Conservation (phyloP, 1,140 invertebrate species). For the Caenorhabditis latens region DNA sequence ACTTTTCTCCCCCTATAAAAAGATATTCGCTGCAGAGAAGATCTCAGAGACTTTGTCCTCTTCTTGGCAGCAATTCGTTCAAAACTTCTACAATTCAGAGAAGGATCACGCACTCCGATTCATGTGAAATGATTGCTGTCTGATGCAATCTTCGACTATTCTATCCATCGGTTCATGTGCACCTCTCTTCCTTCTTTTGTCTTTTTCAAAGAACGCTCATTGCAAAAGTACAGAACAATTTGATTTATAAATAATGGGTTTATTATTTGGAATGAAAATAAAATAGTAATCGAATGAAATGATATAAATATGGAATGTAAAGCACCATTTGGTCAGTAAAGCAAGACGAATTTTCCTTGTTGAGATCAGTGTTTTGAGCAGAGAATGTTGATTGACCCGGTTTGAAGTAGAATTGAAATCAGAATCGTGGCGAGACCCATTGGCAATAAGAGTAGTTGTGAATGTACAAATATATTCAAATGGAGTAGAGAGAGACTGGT, state of each 20-base stretch:
- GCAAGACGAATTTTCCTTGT: constrained; percentile 33
- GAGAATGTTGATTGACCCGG: not conserved
- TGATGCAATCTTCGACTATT: constrained; percentile 44
- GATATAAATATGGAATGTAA: not conserved
- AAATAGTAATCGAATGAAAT: too few species aligned
- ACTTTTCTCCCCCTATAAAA: not conserved
- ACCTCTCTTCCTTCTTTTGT: not conserved
- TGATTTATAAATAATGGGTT: not conserved
- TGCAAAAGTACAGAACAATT: not conserved
- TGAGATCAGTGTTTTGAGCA: constrained; percentile 44
- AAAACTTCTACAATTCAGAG: constrained; percentile 30
- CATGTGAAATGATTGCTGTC: constrained; percentile 42
- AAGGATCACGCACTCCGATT: constrained; percentile 29
- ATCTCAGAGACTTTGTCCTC: constrained; percentile 18
- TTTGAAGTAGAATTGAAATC: constrained; percentile 12
- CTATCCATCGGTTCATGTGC: constrained; percentile 39
- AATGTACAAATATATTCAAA: constrained; percentile 53
- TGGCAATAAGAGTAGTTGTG: constrained; percentile 18
- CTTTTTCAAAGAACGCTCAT: constrained; percentile 32
- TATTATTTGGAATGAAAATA: not conserved
- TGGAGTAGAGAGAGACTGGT: not conserved
- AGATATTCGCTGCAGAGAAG: not conserved
- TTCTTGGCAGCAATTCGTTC: constrained; percentile 1
- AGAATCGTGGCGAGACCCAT: constrained; percentile 53
- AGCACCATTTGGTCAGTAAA: constrained; percentile 34